phyloP scores from a whole-genome alignment of 2,113 vertebrate species.

The Cyprinodon brontotheroides region DNA sequence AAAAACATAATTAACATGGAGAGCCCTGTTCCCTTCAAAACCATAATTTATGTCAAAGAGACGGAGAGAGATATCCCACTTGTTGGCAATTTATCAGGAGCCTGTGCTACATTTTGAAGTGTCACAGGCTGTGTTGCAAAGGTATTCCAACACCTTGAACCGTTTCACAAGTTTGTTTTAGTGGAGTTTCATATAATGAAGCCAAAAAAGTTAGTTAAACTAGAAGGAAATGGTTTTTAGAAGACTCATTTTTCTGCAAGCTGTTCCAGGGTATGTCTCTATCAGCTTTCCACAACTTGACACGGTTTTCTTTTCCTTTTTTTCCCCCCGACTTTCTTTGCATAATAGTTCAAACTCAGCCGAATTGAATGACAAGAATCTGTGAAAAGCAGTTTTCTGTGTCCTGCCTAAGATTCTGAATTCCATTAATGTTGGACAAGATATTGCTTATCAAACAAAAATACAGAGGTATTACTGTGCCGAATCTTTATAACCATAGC shows the following conservation, averaged over 20 bases:
- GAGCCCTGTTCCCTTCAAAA: conserved; percentile 13
- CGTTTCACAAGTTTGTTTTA: background rate
- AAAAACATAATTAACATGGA: conserved; percentile 3
- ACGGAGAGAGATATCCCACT: conserved; percentile 24
- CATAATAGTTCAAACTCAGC: background rate
- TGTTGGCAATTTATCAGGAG: conserved; percentile 31
- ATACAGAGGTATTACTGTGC: too few species aligned
- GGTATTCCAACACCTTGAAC: background rate
- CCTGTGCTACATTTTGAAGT: conserved; percentile 19
- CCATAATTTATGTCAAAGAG: conserved; percentile 59
- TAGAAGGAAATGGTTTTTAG: background rate
- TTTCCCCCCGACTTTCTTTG: background rate
- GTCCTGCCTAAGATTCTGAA: background rate
- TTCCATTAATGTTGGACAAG: background rate
- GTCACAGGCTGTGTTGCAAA: background rate
- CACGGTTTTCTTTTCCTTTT: background rate
- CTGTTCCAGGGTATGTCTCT: background rate
- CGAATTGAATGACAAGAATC: background rate
- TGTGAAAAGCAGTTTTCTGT: too few species aligned
- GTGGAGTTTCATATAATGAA: too few species aligned
- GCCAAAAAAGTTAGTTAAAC: background rate
- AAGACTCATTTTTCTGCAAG: too few species aligned
- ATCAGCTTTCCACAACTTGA: background rate
- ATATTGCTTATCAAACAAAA: too few species aligned
- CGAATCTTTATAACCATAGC: too few species aligned